Conservation (phyloP, 2,113 vertebrate species). For the Mustela lutreola region DNA sequence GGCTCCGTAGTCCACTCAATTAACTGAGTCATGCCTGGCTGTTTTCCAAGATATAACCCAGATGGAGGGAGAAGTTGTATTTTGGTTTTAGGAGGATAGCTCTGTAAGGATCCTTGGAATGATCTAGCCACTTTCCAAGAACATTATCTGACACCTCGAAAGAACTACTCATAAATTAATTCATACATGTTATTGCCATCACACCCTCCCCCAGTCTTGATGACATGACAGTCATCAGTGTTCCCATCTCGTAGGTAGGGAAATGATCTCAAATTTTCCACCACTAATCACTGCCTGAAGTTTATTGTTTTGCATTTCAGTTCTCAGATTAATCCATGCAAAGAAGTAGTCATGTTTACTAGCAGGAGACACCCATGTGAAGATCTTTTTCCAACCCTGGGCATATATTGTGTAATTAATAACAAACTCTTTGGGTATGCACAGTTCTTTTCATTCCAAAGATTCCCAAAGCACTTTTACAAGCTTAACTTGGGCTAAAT, state of each 20-base stretch:
- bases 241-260: neutral
- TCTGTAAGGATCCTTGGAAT: neutral
- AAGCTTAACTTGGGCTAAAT: conserved; percentile 78
- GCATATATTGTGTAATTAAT: conserved; percentile 72
- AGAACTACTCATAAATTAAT: neutral
- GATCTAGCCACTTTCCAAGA: neutral
- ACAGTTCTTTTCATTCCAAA: conserved; percentile 79
- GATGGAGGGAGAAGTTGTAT: neutral
- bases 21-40: conserved; percentile 70
- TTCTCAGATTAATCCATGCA: conserved; percentile 58
- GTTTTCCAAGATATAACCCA: conserved; percentile 47
- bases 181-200: neutral
- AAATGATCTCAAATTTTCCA: conserved; percentile 35
- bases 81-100: conserved; percentile 1
- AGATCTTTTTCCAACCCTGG: conserved; percentile 16
- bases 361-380: conserved; percentile 28
- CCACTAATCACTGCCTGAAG: neutral
- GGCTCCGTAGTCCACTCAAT: conserved; percentile 20
- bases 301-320: neutral
- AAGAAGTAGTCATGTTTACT: conserved; percentile 26
- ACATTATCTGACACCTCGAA: conserved; percentile 11
- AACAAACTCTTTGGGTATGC: conserved; percentile 69
- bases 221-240: neutral
- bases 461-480: conserved; percentile 83
- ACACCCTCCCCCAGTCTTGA: neutral